phyloP scores from a whole-genome alignment of 1,140 invertebrate species.

The Nephotettix cincticeps region DNA sequence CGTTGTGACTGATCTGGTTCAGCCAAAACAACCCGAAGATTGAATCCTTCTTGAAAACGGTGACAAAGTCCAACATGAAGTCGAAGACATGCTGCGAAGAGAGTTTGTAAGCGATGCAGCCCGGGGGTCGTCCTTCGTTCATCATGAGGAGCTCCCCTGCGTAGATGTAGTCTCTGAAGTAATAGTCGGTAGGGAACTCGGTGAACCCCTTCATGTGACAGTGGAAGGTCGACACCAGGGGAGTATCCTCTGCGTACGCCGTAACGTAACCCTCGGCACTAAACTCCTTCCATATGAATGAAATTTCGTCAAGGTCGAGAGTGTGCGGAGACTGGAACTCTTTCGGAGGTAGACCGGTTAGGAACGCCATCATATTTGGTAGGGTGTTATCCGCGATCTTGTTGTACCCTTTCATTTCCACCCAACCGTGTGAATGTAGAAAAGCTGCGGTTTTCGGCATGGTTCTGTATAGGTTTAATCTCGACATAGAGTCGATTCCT shows the following conservation, averaged over 20 bases:
- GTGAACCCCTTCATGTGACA: constrained; percentile 76
- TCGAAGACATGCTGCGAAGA: constrained; percentile 37
- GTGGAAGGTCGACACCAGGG: constrained; percentile 75
- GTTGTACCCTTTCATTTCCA: constrained; percentile 60
- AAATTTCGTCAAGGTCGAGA: constrained; percentile 59
- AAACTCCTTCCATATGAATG: constrained; percentile 78
- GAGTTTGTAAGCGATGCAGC: constrained; percentile 36
- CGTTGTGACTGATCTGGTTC: constrained; percentile 73
- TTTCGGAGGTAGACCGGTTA: constrained; percentile 61
- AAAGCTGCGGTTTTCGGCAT: constrained; percentile 71
- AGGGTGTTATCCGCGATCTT: constrained; percentile 79
- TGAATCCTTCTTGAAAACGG: constrained; percentile 51
- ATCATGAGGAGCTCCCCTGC: constrained; percentile 51
- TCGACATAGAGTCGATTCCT: constrained; percentile 82
- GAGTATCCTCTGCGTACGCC: constrained; percentile 74
- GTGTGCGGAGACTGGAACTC: constrained; percentile 49
- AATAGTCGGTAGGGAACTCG: constrained; percentile 78
- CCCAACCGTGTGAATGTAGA: constrained; percentile 58
- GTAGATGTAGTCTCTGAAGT: constrained; percentile 70
- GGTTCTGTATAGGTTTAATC: constrained; percentile 69
- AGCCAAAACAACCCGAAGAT: constrained; percentile 80
- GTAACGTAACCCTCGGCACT: constrained; percentile 71
- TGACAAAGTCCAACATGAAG: constrained; percentile 54
- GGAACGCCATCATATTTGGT: constrained; percentile 75
- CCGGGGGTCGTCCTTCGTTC: constrained; percentile 32